Percentiles rank a stretch among this genome's conserved stretches.
phyloP scores from a whole-genome alignment of 1,140 invertebrate genomes.

The Lordiphosa clarofinis region DNA sequence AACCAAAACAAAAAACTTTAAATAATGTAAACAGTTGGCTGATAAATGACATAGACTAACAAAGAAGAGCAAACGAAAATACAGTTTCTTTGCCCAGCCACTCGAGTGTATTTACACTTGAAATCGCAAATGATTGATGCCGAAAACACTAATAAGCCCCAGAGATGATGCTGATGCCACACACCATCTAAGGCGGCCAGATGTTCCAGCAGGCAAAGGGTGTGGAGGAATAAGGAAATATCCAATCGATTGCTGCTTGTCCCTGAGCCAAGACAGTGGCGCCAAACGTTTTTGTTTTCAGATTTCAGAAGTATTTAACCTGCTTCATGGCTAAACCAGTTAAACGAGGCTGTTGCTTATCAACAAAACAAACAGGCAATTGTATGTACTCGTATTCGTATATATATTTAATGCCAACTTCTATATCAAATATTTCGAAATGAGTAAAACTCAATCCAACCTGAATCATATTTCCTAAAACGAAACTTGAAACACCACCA shows the following conservation, averaged over 20 bases:
- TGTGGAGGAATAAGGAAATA: not conserved
- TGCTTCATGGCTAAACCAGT: conserved; percentile 48
- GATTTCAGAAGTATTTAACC: conserved; percentile 44
- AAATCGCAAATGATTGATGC: conserved; percentile 20
- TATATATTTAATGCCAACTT: not conserved
- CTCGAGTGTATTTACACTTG: conserved; percentile 5
- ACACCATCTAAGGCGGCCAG: conserved; percentile 27
- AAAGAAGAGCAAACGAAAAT: conserved; percentile 12
- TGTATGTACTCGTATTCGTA: conserved; percentile 2
- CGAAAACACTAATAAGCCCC: conserved; percentile 18
- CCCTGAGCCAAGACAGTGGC: conserved; percentile 15
- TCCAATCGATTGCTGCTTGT: not conserved
- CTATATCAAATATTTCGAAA: too few species aligned
- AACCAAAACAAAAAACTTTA: conserved; percentile 55
- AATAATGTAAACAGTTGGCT: conserved; percentile 48
- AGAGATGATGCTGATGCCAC: too few species aligned
- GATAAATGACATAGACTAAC: conserved; percentile 59
- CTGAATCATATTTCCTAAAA: conserved; percentile 44
- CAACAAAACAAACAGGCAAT: conserved; percentile 39
- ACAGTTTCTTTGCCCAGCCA: conserved; percentile 5
- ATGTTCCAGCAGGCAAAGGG: conserved; percentile 9
- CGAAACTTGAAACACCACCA: not conserved
- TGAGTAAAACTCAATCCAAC: not conserved
- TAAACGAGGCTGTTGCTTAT: conserved; percentile 45
- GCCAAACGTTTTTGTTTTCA: conserved; percentile 13